These are phyloP conservation scores for Cololabis saira DNA, from an alignment of 2,113 vertebrate species.

Conservation along the genomic window DNA sequence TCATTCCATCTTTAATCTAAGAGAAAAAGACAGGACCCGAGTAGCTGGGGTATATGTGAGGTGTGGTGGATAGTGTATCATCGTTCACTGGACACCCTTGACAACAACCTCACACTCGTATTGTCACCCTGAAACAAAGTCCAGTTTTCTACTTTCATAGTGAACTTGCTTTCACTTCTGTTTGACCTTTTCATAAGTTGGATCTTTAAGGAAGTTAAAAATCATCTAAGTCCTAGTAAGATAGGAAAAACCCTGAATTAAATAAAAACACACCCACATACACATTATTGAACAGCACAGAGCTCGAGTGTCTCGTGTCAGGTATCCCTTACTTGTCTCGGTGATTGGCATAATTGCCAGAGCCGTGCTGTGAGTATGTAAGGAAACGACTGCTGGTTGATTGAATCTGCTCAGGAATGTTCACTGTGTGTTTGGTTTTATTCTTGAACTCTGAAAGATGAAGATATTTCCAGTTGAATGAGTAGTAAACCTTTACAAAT, in stretches of 20 bases:
- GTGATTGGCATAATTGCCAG: slow-evolving; percentile 64
- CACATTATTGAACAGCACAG: slow-evolving; percentile 2
- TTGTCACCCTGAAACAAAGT: neutral
- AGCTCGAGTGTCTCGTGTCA: slow-evolving; percentile 74
- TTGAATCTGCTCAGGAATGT: neutral
- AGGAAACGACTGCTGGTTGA: slow-evolving; percentile 13
- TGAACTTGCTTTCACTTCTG: too few relatives aligned
- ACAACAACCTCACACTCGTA: neutral
- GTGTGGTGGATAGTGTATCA: slow-evolving; percentile 44
- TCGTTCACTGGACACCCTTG: slow-evolving; percentile 42
- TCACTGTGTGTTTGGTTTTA: neutral
- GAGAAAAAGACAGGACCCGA: neutral
- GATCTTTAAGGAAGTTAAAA: neutral
- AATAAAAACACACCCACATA: slow-evolving; percentile 12
- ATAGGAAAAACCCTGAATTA: slow-evolving; percentile 11
- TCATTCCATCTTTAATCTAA: slow-evolving; percentile 1
- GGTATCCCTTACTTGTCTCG: slow-evolving; percentile 49
- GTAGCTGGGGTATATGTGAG: slow-evolving; percentile 1
- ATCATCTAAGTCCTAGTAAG: slow-evolving; percentile 8
- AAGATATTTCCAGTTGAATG: neutral
- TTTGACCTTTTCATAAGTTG: too few relatives aligned
- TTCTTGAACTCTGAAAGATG: neutral
- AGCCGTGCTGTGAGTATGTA: slow-evolving; percentile 30
- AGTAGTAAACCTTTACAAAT: slow-evolving; percentile 8
- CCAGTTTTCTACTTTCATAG: neutral